phyloP scores from a whole-genome alignment of 1,140 invertebrate species.

The Psix sp. region DNA sequence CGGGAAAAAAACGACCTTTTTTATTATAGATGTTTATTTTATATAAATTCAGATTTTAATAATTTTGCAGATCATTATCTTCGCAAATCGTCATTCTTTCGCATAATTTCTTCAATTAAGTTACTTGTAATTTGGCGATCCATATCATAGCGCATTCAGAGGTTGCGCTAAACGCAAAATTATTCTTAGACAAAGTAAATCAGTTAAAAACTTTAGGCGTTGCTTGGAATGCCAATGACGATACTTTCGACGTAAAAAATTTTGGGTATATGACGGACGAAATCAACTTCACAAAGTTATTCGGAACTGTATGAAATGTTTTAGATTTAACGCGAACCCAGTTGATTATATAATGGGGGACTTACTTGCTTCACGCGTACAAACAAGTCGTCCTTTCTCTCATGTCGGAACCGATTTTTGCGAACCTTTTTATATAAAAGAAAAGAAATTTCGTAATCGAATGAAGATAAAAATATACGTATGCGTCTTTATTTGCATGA shows the following conservation, averaged over 20 bases:
- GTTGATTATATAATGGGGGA: conserved; percentile 14
- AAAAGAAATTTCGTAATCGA: conserved; percentile 3
- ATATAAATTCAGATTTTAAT: too few species aligned
- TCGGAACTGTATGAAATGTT: conserved; percentile 2
- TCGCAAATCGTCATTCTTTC: too few species aligned
- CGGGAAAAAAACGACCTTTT: too few species aligned
- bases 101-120: too few species aligned
- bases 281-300: conserved; percentile 7
- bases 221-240: conserved; percentile 4
- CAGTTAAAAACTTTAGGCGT: too few species aligned
- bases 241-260: conserved; percentile 4
- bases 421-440: conserved; percentile 10
- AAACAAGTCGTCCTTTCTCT: background rate
- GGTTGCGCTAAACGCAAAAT: too few species aligned
- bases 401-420: conserved; percentile 8
- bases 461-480: conserved; percentile 1
- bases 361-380: background rate
- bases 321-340: conserved; percentile 1
- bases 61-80: too few species aligned
- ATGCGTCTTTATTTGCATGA: conserved; percentile 9
- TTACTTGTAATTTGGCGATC: too few species aligned
- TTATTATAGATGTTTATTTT: too few species aligned
- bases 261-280: conserved; percentile 13
- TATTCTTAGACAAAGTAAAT: too few species aligned
- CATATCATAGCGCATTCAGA: too few species aligned